Conservation (phyloP, 2,797 vertebrate species). For the Cyclura pinguis region DNA sequence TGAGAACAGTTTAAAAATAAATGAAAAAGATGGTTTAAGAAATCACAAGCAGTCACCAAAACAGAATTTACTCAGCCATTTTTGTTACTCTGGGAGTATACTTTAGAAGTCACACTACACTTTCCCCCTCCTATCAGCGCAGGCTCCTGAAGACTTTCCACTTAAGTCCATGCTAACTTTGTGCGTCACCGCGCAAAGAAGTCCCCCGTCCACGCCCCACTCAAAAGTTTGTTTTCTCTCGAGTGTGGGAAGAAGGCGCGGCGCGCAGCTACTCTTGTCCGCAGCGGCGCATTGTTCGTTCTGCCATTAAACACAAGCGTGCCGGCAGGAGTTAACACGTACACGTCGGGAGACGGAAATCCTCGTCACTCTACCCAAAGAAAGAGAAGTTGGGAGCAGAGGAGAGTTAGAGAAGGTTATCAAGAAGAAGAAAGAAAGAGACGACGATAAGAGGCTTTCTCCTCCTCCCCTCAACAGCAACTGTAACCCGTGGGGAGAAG, state of each 20-base stretch:
- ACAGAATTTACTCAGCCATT: too few relatives aligned
- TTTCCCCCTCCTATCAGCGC: background rate
- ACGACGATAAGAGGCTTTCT: background rate
- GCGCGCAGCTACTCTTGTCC: background rate
- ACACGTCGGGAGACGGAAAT: too few relatives aligned
- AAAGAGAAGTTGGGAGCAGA: background rate
- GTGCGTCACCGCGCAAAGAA: background rate
- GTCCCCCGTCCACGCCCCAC: too few relatives aligned
- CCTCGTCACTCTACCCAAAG: background rate
- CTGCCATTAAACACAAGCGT: too few relatives aligned
- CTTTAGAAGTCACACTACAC: background rate
- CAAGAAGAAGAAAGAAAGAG: background rate
- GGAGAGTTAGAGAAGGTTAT: too few relatives aligned
- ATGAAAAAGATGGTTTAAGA: background rate
- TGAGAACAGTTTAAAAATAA: background rate
- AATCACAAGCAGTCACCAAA: background rate
- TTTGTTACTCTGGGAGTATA: too few relatives aligned
- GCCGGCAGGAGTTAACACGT: too few relatives aligned
- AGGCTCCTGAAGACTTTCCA: background rate
- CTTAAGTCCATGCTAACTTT: background rate
- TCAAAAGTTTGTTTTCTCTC: background rate
- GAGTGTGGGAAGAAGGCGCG: background rate
- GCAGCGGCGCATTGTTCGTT: too few relatives aligned
- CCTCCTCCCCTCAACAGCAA: background rate
- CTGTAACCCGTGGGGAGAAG: too few relatives aligned